phyloP scores from a whole-genome alignment of 2,888 invertebrate species.

The Graphium colonna region DNA sequence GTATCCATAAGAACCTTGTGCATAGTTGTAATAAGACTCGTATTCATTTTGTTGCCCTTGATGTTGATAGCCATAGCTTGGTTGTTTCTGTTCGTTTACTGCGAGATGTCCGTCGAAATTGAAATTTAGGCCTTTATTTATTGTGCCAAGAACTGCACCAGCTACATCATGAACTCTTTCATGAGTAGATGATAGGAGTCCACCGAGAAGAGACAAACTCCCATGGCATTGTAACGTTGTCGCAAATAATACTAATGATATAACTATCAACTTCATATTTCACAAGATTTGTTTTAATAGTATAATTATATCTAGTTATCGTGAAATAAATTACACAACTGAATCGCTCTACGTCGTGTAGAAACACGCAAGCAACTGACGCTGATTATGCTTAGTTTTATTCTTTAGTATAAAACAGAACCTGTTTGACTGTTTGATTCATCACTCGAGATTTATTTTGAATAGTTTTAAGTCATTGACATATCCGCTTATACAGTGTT shows the following conservation, averaged over 20 bases:
- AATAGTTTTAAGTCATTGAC: neutral
- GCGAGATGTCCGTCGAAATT: slow-evolving; percentile 38
- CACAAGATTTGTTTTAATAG: neutral
- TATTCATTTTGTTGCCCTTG: slow-evolving; percentile 40
- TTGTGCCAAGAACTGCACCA: slow-evolving; percentile 41
- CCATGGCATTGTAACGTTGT: slow-evolving; percentile 37
- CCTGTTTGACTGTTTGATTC: slow-evolving; percentile 26
- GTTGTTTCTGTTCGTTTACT: slow-evolving; percentile 27
- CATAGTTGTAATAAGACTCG: slow-evolving; percentile 35
- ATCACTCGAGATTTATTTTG: slow-evolving; percentile 10
- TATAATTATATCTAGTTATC: neutral
- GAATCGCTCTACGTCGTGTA: slow-evolving; percentile 10
- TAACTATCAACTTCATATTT: slow-evolving; percentile 28
- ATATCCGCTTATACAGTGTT: slow-evolving; percentile 2
- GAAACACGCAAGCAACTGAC: slow-evolving; percentile 20
- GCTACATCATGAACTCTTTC: slow-evolving; percentile 45
- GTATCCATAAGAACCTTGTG: slow-evolving; percentile 11
- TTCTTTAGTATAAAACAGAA: slow-evolving; percentile 25
- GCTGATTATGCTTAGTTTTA: slow-evolving; percentile 17
- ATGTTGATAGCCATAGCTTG: slow-evolving; percentile 29
- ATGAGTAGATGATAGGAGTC: slow-evolving; percentile 39
- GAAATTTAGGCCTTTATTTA: slow-evolving; percentile 36
- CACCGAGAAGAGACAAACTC: slow-evolving; percentile 32
- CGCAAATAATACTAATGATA: slow-evolving; percentile 33
- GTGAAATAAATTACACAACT: slow-evolving; percentile 2